Base-by-base conservation (phyloP, 2,113 vertebrate species). In the Callipepla californica region DNA sequence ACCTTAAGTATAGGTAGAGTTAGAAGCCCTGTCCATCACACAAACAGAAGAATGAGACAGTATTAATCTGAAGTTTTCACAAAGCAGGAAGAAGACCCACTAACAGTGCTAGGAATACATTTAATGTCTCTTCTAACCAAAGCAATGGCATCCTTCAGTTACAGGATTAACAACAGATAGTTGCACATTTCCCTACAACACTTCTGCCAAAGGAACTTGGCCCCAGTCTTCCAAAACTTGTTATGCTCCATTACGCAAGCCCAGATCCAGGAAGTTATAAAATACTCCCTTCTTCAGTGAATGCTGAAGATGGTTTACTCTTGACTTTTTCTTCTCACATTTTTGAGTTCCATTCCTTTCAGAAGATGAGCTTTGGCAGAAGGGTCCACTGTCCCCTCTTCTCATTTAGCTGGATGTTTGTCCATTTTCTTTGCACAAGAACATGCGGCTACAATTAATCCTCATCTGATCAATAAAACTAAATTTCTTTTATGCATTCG, bases 1-100 rank as follows among this genome's bases (percentile, higher is more conserved):
- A 90, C 76, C 57, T 68, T 92, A 93, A 88, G 90, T 85, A 72
- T 10, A 92, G 90, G 90, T 93, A 93, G 65, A 0, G 1, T 92
- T 88, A 91, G 78, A 55, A 91, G 88, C 40, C 75, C 73, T 86
- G 77, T 59, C 80, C 40, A 34, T 86, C 86, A 38, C 6, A 73
- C 47, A 90, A 93, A 53, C 40, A 90, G 36, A 77, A 77, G 76
- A 92, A 85, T 51, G 44, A 81, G 25, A 75, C 12, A 0, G 1
- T n/a, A 80, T 36, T 77, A 90, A 57, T 81, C 69, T 32, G 61
- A 90, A 78, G 69, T 65, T 88, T 80, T 94, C 61, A 77, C 44
- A 36, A 30, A 75, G 57, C 9, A 9, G 69, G 62, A 89, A 79
- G n/a, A 30, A 76, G 51, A 65, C 79, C 44, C 74, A 58, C 69